A percentile compares a stretch with the other conserved stretches of the same genome.
Conservation (phyloP, 2,888 invertebrate genomes). For the Cephus rjabovi region DNA sequence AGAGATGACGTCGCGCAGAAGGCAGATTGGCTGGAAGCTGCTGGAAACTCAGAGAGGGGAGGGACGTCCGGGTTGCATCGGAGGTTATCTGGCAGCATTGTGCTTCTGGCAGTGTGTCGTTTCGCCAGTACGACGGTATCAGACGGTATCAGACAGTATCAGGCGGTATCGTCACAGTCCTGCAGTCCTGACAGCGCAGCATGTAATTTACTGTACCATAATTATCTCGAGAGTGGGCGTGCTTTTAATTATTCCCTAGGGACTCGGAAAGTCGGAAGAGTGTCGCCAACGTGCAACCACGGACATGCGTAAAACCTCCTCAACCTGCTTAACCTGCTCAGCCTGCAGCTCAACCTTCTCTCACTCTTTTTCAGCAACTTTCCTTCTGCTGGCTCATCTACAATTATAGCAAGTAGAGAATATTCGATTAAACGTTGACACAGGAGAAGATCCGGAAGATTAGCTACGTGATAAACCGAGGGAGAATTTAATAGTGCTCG, state of each 20-base stretch:
- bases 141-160: conserved; percentile 23
- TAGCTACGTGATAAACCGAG: conserved; percentile 19
- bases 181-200: conserved; percentile 2
- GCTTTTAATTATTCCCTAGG: conserved; percentile 40
- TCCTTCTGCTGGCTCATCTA: no score
- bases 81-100: conserved; percentile 39
- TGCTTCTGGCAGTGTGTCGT: conserved; percentile 30
- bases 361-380: no score
- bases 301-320: no score
- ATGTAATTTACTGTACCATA: conserved; percentile 37
- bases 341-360: no score
- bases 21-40: background rate
- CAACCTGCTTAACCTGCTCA: no score
- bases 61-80: conserved; percentile 28
- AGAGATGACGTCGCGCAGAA: background rate
- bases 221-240: conserved; percentile 37
- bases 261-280: background rate
- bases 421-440: no score
- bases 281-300: background rate
- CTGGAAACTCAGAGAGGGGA: conserved; percentile 6
- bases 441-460: conserved; percentile 7
- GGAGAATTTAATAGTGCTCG: conserved; percentile 15
- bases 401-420: no score
- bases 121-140: conserved; percentile 27
- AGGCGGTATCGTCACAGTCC: no score